These are phyloP conservation scores for Napeogenes sylphis DNA, from an alignment of 2,888 invertebrate species.

Conservation along the genomic window DNA sequence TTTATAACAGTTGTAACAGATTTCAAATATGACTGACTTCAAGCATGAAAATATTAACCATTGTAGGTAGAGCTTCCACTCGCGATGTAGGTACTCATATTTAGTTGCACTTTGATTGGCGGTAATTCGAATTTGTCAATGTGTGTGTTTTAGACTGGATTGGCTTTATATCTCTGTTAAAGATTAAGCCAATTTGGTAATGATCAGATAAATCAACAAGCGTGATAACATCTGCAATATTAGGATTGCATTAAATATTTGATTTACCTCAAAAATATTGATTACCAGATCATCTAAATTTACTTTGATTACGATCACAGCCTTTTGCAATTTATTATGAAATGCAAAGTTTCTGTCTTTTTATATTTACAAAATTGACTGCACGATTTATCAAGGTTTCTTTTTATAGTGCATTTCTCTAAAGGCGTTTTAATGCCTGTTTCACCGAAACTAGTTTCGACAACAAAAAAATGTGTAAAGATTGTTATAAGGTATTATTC, in stretches of 20 bases:
- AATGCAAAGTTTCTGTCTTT: not conserved
- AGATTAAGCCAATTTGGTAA: too few species aligned
- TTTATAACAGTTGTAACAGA: conserved; percentile 28
- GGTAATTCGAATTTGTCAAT: too few species aligned
- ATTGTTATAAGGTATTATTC: conserved; percentile 4
- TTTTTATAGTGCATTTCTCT: conserved; percentile 25
- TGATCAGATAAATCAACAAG: too few species aligned
- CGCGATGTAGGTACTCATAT: not conserved
- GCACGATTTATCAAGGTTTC: conserved; percentile 24
- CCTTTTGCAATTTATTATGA: not conserved
- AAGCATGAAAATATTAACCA: conserved; percentile 23
- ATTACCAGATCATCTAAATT: not conserved
- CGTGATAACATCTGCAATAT: too few species aligned
- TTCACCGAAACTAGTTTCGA: conserved; percentile 19
- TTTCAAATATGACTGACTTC: conserved; percentile 24
- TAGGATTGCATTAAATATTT: too few species aligned
- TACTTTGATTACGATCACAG: not conserved
- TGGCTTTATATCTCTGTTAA: too few species aligned
- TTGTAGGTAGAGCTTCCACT: conserved; percentile 1
- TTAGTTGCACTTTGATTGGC: not conserved
- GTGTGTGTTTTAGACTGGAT: too few species aligned
- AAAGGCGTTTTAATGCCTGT: conserved; percentile 16
- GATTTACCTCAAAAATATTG: not conserved
- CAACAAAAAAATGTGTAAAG: conserved; percentile 2
- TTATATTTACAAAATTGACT: conserved; percentile 10